Conservation (phyloP, 53 echinoderm and acorn worm genomes). For the Paelopatides confundens region DNA sequence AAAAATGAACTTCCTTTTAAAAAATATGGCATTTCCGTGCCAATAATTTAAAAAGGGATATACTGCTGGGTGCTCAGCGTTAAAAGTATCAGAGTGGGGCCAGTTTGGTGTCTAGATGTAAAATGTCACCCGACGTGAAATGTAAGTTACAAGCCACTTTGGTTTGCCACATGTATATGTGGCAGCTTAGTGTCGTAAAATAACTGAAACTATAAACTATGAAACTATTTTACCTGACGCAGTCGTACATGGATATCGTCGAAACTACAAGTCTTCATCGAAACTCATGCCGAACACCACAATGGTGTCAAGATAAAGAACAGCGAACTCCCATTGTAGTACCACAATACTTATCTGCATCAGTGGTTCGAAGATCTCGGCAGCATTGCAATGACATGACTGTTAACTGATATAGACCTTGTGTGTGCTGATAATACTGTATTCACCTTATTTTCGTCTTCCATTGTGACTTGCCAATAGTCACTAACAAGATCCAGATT, state of each 20-base stretch:
- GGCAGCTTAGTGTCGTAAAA: too few species aligned
- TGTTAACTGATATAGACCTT: neutral
- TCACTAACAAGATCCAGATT: neutral
- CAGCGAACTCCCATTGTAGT: neutral
- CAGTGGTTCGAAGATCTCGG: neutral
- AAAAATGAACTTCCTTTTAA: too few species aligned
- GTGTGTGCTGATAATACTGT: neutral
- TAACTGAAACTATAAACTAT: too few species aligned
- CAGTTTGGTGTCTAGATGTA: too few species aligned
- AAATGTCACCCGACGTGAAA: too few species aligned
- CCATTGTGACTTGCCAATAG: neutral
- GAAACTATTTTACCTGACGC: neutral
- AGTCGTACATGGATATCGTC: neutral
- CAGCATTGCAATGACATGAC: slow-evolving; percentile 42
- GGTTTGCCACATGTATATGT: too few species aligned
- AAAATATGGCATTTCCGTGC: slow-evolving; percentile 19
- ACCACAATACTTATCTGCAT: slow-evolving; percentile 11
- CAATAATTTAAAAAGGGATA: too few species aligned
- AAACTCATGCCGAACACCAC: slow-evolving; percentile 16
- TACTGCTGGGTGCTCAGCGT: too few species aligned
- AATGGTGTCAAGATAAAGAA: slow-evolving; percentile 25
- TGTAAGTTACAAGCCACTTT: too few species aligned
- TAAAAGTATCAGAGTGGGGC: too few species aligned
- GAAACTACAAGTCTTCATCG: neutral
- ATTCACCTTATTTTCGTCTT: neutral